A percentile compares a stretch with the other conserved stretches of the same genome.
Evolutionary conservation across 2,113 vertebrate genomes (phyloP).

Genomic region (Nannospalax galili): DNA sequence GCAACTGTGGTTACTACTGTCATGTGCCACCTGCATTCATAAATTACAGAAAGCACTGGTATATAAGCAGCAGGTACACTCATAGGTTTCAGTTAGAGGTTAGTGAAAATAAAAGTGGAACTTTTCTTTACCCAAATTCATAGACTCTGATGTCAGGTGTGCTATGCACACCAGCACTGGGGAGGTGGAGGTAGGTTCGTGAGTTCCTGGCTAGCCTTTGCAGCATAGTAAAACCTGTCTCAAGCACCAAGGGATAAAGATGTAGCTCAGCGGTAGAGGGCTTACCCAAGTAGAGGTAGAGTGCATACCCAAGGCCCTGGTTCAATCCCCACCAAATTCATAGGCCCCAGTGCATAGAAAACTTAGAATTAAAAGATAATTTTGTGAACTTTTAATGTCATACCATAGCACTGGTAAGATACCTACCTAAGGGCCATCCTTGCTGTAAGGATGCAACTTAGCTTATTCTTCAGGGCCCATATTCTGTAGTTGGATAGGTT

Average conservation of each 20-base stretch:
- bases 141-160: background rate
- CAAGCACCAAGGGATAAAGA: background rate
- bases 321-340: background rate
- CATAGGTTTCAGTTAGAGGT: background rate
- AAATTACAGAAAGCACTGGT: background rate
- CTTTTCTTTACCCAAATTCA: background rate
- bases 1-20: background rate
- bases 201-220: background rate
- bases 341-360: background rate
- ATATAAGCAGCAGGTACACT: too few relatives aligned
- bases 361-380: constrained; percentile 29
- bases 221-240: background rate
- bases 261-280: background rate
- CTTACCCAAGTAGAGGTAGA: background rate
- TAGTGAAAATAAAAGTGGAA: background rate
- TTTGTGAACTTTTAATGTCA: background rate
- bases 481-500: background rate
- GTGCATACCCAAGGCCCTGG: background rate
- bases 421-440: background rate
- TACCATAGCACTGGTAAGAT: background rate
- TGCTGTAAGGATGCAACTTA: background rate
- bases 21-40: background rate
- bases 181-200: background rate
- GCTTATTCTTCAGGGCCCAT: background rate
- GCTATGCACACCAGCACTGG: background rate